Conservation (phyloP, 1,140 invertebrate genomes). For the Paracyclopina nana region DNA sequence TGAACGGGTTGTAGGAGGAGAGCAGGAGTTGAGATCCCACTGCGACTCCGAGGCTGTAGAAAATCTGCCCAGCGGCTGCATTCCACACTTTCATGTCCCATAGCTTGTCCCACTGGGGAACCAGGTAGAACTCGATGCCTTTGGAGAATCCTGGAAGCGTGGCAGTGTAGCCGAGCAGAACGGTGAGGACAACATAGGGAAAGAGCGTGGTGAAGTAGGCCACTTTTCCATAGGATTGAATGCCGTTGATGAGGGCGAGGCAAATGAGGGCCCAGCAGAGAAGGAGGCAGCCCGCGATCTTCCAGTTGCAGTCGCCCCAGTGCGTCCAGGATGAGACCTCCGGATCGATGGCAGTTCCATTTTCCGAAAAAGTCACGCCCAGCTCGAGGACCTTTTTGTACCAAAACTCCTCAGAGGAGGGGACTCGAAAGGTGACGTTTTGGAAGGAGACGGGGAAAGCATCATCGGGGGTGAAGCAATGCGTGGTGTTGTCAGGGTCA, state of each 20-base stretch:
- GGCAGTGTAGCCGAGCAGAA: conserved; percentile 40
- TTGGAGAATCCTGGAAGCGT: not conserved
- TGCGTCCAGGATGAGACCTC: not conserved
- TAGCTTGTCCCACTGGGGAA: not conserved
- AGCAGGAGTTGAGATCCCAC: not conserved
- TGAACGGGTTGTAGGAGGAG: not conserved
- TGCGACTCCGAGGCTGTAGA: conserved; percentile 1
- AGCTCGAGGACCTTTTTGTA: not conserved
- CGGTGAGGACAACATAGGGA: conserved; percentile 41
- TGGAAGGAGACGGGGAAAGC: not conserved
- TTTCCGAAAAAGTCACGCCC: not conserved
- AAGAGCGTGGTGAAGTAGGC: conserved; percentile 39
- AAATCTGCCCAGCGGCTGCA: not conserved
- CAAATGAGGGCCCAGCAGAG: conserved; percentile 5
- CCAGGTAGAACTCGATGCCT: not conserved
- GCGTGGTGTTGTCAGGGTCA: not conserved
- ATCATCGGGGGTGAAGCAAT: not conserved
- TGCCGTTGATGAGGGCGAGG: not conserved
- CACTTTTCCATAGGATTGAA: conserved; percentile 16
- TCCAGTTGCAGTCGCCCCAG: conserved; percentile 33
- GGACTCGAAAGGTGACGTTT: not conserved
- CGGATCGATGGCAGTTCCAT: not conserved
- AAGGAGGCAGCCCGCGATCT: conserved; percentile 26
- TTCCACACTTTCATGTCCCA: not conserved
- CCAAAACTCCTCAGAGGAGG: not conserved